Percentiles rank a stretch among this genome's conserved stretches.
Conservation (phyloP, 2,113 vertebrate genomes). For the Podarcis raffonei region DNA sequence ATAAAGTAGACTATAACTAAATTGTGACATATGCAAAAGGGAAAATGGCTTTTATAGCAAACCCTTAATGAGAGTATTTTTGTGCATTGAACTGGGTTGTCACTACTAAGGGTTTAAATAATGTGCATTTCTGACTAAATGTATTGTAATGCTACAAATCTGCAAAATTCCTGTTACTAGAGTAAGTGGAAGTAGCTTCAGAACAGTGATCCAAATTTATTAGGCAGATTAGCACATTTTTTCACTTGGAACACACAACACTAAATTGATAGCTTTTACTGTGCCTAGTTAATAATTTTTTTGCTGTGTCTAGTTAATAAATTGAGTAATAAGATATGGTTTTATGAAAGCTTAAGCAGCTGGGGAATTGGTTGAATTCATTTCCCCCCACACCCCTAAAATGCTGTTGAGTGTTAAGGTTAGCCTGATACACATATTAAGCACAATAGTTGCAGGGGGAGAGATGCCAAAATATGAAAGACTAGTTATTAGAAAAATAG, state of each 20-base stretch:
- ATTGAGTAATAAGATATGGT: slow-evolving; percentile 12
- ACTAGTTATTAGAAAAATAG: slow-evolving; percentile 19
- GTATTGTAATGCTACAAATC: neutral
- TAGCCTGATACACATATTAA: slow-evolving; percentile 53
- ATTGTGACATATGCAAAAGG: neutral
- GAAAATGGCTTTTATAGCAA: neutral
- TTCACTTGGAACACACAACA: neutral
- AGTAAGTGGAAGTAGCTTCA: neutral
- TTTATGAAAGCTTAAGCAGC: neutral
- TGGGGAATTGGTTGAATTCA: neutral
- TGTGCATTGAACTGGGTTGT: neutral
- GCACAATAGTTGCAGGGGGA: neutral
- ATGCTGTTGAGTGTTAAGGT: neutral
- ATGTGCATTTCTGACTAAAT: slow-evolving; percentile 32
- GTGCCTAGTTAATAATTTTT: slow-evolving; percentile 16
- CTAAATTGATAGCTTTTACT: slow-evolving; percentile 8
- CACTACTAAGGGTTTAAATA: neutral
- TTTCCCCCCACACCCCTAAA: neutral
- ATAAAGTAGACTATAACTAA: slow-evolving; percentile 45
- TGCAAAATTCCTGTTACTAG: neutral
- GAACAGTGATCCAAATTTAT: neutral
- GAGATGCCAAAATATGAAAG: neutral
- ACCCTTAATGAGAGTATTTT: neutral
- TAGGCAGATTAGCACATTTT: neutral
- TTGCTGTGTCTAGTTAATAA: slow-evolving; percentile 25